Evolutionary conservation across 2,888 invertebrate genomes (phyloP).

Genomic region (Dicyrtomina minuta): DNA sequence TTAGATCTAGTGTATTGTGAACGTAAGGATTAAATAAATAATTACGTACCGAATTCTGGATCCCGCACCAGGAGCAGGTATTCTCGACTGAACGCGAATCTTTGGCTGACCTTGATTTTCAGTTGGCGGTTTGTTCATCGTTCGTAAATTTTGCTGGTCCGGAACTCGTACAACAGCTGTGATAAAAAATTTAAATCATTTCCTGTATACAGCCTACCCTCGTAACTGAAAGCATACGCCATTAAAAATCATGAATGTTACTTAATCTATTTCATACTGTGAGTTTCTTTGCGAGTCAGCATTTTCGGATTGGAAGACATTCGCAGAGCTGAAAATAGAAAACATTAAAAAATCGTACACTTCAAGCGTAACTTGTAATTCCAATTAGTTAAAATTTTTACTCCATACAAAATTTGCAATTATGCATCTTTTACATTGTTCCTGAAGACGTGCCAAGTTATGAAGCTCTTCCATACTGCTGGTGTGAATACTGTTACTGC

Average conservation of each 20-base stretch:
- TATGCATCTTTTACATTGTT: constrained; percentile 14
- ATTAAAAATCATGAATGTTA: too few species aligned
- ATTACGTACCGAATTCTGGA: constrained; percentile 22
- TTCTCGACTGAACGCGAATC: constrained; percentile 28
- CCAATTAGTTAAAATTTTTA: not conserved
- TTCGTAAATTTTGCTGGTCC: constrained; percentile 6
- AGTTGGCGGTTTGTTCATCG: constrained; percentile 9
- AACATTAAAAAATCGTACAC: not conserved
- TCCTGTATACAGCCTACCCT: not conserved
- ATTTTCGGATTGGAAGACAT: constrained; percentile 33
- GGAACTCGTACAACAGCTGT: constrained; percentile 23
- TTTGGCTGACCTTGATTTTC: constrained; percentile 30
- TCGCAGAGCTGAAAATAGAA: constrained; percentile 24
- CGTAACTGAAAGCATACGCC: not conserved
- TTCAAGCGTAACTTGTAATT: not conserved
- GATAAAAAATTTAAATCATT: not conserved
- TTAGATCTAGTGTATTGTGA: too few species aligned
- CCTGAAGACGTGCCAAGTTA: constrained; percentile 31
- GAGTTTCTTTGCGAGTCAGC: constrained; percentile 31
- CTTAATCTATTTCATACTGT: constrained; percentile 32
- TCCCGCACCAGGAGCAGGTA: constrained; percentile 31
- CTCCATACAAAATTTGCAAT: not conserved
- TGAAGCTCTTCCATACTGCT: constrained; percentile 36
- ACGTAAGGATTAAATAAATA: too few species aligned
- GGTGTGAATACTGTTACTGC: constrained; percentile 34